Conservation (phyloP, 2,797 vertebrate species). For the Dendrocincla tyrannina region DNA sequence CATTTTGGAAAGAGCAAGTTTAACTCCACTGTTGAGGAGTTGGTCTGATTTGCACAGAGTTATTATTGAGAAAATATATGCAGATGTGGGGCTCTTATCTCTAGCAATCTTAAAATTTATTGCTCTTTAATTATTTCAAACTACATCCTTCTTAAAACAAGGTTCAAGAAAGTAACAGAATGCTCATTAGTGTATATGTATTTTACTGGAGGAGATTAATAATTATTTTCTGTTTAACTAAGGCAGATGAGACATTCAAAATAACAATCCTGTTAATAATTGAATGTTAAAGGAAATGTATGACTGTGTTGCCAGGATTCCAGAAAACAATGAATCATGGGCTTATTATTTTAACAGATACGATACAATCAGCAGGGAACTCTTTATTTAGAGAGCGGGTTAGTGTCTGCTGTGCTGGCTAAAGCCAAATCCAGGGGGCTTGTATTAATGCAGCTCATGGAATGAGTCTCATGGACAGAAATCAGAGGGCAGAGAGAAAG, state of each 20-base stretch:
- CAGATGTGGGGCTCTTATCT: not conserved
- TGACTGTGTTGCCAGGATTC: fast-evolving
- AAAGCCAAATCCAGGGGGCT: not conserved
- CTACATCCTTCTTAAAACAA: not conserved
- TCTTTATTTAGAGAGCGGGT: not conserved
- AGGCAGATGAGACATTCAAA: not conserved
- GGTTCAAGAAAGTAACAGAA: not conserved
- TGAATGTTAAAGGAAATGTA: not conserved
- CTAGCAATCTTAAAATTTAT: not conserved
- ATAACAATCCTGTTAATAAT: not conserved
- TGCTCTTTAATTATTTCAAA: slow-evolving; percentile 8
- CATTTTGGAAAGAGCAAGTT: not conserved
- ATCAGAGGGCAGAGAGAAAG: not conserved
- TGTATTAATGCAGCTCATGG: not conserved
- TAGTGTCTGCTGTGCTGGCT: not conserved
- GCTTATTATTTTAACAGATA: slow-evolving; percentile 18
- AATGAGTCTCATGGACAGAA: not conserved
- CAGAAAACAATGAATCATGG: not conserved
- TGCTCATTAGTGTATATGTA: not conserved
- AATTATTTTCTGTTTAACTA: slow-evolving; percentile 1
- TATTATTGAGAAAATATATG: not conserved
- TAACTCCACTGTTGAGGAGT: not conserved
- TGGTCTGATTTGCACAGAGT: not conserved
- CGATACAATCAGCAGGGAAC: not conserved
- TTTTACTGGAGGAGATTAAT: not conserved